Evolutionary conservation across 2,888 invertebrate species (phyloP).

Genomic region (Sepioteuthis lessoniana): DNA sequence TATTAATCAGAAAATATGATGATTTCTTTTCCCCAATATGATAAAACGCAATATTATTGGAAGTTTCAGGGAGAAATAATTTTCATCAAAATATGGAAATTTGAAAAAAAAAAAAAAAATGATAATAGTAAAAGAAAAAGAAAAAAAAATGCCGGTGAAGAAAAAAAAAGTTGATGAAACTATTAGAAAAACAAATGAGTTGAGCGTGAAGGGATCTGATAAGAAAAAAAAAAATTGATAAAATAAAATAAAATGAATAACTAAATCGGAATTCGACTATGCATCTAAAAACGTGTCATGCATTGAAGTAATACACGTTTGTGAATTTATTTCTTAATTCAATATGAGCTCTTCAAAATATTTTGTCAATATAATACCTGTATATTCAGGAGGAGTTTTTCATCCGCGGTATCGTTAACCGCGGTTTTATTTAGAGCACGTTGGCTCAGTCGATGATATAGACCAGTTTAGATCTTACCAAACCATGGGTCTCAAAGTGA

Average conservation of each 20-base stretch:
- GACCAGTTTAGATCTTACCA: too few relatives aligned
- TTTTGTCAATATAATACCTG: too few relatives aligned
- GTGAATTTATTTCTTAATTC: not conserved
- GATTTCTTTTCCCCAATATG: not conserved
- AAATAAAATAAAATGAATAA: not conserved
- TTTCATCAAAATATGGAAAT: constrained; percentile 23
- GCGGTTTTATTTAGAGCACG: too few relatives aligned
- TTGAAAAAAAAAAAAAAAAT: not conserved
- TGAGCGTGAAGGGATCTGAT: not conserved
- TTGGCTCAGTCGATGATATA: too few relatives aligned
- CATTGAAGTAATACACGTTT: not conserved
- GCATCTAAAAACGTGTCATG: not conserved
- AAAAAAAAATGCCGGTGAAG: not conserved
- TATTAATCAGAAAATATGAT: constrained; percentile 17
- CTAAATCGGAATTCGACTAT: not conserved
- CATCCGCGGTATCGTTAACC: too few relatives aligned
- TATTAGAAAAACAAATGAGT: not conserved
- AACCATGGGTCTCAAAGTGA: too few relatives aligned
- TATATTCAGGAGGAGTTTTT: too few relatives aligned
- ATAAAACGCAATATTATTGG: not conserved
- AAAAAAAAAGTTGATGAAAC: not conserved
- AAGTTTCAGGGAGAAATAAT: not conserved
- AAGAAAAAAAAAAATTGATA: not conserved
- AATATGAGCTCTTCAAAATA: not conserved
- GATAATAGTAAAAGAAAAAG: too few relatives aligned